Percentiles rank a stretch among this genome's conserved stretches.
These are phyloP conservation scores for Teleiodes luculella DNA, from an alignment of 2,888 invertebrate genomes.

Conservation along the genomic window DNA sequence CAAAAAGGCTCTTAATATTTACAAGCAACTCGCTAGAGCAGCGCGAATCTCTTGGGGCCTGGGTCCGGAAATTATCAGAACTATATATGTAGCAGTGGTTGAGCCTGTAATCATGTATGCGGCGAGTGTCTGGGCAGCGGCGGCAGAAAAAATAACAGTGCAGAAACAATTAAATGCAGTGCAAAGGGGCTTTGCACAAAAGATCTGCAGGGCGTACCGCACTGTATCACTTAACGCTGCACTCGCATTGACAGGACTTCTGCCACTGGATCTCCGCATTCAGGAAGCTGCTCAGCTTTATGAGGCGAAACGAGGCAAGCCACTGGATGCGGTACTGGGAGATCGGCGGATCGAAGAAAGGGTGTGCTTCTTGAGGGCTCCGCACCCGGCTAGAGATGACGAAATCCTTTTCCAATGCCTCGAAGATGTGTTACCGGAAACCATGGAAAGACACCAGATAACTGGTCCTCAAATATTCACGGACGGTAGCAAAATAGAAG, in stretches of 20 bases:
- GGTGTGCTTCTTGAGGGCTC: not conserved
- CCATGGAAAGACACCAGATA: not conserved
- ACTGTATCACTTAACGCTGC: conserved; percentile 10
- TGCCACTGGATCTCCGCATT: conserved; percentile 9
- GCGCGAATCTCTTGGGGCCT: not conserved
- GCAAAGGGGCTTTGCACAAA: not conserved
- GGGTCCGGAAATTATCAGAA: not conserved
- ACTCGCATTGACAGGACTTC: conserved; percentile 3
- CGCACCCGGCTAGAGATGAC: not conserved
- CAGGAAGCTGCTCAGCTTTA: not conserved
- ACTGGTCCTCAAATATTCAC: no score
- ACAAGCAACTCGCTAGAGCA: not conserved
- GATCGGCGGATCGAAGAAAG: not conserved
- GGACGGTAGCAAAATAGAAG: not conserved
- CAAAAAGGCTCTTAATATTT: not conserved
- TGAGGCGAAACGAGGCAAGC: not conserved
- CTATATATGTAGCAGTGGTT: not conserved
- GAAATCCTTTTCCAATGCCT: not conserved
- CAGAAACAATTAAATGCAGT: not conserved
- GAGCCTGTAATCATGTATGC: not conserved
- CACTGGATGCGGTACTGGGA: not conserved
- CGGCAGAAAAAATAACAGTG: not conserved
- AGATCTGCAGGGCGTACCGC: not conserved
- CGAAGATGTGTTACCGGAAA: not conserved
- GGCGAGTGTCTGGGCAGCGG: not conserved